phyloP scores from a whole-genome alignment of 2,113 vertebrate genomes.

The human (Homo sapiens) region DNA sequence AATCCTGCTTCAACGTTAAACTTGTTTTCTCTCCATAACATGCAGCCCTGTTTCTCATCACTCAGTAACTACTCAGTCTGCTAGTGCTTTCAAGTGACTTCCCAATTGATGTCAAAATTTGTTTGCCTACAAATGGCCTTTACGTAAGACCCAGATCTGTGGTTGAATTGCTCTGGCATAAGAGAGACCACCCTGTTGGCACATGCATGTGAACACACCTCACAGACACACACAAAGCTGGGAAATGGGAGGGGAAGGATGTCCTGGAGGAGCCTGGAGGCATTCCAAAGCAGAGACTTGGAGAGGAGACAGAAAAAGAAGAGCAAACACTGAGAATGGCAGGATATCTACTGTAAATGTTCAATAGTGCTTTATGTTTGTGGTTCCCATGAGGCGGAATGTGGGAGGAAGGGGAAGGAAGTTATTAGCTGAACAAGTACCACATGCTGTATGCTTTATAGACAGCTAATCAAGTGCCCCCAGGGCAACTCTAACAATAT shows the following conservation, averaged over 20 bases:
- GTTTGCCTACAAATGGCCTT: not conserved
- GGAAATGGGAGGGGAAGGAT: not conserved
- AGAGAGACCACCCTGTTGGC: not conserved
- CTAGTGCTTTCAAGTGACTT: not conserved
- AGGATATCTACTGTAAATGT: not conserved
- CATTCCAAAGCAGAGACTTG: not conserved
- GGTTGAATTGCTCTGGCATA: not conserved
- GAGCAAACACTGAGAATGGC: not conserved
- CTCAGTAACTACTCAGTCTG: not conserved
- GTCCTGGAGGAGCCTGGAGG: not conserved
- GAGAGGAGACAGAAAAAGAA: not conserved
- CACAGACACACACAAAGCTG: not conserved
- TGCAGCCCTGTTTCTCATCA: not conserved
- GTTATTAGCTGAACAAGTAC: not conserved
- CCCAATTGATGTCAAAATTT: not conserved
- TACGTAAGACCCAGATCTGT: not conserved
- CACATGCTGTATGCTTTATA: not conserved
- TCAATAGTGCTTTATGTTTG: not conserved
- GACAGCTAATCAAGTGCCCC: not conserved
- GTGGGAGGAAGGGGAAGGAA: not conserved
- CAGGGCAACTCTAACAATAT: not conserved
- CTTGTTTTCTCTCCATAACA: not conserved
- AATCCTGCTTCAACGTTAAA: not conserved
- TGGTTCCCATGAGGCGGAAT: not conserved
- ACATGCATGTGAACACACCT: no score